phyloP scores from a whole-genome alignment of 2,888 invertebrate species.

The Philopedon plagiatum region DNA sequence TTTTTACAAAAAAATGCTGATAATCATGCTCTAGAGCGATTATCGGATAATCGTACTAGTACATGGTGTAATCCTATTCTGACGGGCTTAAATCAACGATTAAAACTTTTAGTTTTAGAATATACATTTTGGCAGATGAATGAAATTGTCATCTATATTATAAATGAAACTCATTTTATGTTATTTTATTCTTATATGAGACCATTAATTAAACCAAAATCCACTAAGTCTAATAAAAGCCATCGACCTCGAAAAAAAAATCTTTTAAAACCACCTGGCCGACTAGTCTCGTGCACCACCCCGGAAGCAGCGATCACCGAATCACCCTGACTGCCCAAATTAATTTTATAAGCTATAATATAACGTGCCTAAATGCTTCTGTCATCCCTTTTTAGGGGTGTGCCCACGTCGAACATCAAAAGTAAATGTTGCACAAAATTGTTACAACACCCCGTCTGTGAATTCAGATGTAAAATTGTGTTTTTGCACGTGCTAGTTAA shows the following conservation, averaged over 20 bases:
- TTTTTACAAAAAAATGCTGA: too few relatives aligned
- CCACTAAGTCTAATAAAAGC: too few relatives aligned
- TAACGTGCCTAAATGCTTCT: slow-evolving; percentile 33
- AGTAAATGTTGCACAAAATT: slow-evolving; percentile 46
- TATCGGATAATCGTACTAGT: too few relatives aligned
- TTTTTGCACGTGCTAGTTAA: slow-evolving; percentile 42
- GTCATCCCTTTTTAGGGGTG: slow-evolving; percentile 43
- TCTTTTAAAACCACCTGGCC: slow-evolving; percentile 37
- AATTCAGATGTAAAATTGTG: slow-evolving; percentile 40
- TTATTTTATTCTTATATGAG: too few relatives aligned
- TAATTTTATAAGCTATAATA: slow-evolving; percentile 39
- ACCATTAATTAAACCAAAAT: too few relatives aligned
- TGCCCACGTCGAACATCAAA: slow-evolving; percentile 24
- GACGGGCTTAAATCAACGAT: too few relatives aligned
- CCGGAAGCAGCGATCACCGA: slow-evolving; percentile 38
- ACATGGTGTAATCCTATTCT: too few relatives aligned
- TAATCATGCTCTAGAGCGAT: too few relatives aligned
- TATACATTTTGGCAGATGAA: too few relatives aligned
- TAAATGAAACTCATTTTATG: too few relatives aligned
- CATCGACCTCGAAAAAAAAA: slow-evolving; percentile 14
- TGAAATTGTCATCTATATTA: too few relatives aligned
- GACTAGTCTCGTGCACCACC: slow-evolving; percentile 30
- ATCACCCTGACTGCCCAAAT: slow-evolving; percentile 14
- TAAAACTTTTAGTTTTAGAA: too few relatives aligned
- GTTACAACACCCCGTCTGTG: slow-evolving; percentile 38